Percentiles rank a stretch among this genome's conserved stretches.
phyloP scores from a whole-genome alignment of 2,113 vertebrate genomes.

The Corythornis madagascariensis region DNA sequence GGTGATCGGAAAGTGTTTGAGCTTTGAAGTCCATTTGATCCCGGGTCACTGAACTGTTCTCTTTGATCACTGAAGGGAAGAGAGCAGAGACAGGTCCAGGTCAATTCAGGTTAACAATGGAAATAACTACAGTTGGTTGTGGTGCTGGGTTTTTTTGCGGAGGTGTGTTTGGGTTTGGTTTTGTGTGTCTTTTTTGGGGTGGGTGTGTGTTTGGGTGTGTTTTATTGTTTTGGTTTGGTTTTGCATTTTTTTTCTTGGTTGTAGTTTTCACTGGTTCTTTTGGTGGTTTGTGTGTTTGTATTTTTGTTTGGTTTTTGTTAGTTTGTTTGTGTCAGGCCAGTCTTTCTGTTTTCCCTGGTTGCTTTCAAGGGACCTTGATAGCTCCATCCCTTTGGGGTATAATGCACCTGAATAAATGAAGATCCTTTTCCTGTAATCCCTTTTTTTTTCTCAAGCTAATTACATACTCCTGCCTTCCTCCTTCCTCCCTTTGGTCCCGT shows the following conservation, averaged over 20 bases:
- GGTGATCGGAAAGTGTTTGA: neutral
- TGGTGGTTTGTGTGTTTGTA: neutral
- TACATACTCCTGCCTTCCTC: neutral
- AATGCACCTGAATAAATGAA: constrained; percentile 34
- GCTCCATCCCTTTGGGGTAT: neutral
- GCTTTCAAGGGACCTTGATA: neutral
- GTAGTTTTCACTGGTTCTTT: neutral
- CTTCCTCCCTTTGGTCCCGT: constrained; percentile 7
- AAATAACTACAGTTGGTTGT: neutral
- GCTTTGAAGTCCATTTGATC: neutral
- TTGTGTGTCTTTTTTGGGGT: neutral
- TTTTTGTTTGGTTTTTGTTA: neutral
- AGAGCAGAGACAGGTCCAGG: neutral
- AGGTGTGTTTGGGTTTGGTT: neutral
- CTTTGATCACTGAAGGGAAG: neutral
- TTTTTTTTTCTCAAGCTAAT: neutral
- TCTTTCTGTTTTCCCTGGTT: neutral
- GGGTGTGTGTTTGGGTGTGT: neutral
- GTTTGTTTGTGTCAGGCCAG: neutral
- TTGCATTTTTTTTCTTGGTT: neutral
- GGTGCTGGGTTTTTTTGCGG: too few relatives aligned
- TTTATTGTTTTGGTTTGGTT: neutral
- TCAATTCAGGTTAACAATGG: neutral
- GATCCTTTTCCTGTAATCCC: neutral
- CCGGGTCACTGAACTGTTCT: neutral